A percentile compares a stretch with the other conserved stretches of the same genome.
phyloP scores from a whole-genome alignment of 2,797 vertebrate genomes.

The Thaleichthys pacificus region DNA sequence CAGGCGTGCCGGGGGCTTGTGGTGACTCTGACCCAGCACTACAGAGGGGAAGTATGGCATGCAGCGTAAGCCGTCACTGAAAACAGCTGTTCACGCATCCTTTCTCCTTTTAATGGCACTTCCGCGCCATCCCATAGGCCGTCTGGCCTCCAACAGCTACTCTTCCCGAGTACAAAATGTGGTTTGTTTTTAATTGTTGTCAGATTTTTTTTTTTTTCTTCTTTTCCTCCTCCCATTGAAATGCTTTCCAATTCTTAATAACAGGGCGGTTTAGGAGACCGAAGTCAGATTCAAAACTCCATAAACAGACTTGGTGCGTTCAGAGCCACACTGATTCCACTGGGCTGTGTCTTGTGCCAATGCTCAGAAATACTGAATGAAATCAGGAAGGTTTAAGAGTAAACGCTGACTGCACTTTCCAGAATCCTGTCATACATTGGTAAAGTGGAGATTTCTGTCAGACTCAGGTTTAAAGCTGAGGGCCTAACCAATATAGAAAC shows the following conservation, averaged over 20 bases:
- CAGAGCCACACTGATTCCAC: conserved; percentile 40
- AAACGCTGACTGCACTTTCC: not conserved
- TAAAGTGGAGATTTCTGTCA: no score
- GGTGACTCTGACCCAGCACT: conserved; percentile 56
- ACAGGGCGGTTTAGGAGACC: conserved; percentile 60
- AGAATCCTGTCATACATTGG: not conserved
- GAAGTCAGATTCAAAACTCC: conserved; percentile 57
- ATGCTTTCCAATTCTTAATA: conserved; percentile 61
- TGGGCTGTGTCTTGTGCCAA: conserved; percentile 9
- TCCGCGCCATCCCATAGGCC: conserved; percentile 68
- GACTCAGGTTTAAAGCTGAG: not conserved
- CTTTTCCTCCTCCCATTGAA: conserved; percentile 36
- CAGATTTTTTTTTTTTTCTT: conserved; percentile 64
- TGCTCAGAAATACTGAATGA: not conserved
- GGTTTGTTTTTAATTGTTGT: conserved; percentile 76
- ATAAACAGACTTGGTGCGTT: conserved; percentile 54
- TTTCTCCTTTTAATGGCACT: conserved; percentile 76
- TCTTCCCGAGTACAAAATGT: conserved; percentile 67
- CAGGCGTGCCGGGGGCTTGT: conserved; percentile 51
- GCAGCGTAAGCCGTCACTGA: conserved; percentile 64
- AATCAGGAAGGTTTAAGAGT: not conserved
- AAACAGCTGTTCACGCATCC: conserved; percentile 78
- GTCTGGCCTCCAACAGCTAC: conserved; percentile 68
- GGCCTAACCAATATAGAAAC: not conserved
- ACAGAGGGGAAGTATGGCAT: conserved; percentile 66